These are phyloP conservation scores for Eucriotettix oculatus DNA, from an alignment of 2,888 invertebrate genomes.

Conservation along the genomic window DNA sequence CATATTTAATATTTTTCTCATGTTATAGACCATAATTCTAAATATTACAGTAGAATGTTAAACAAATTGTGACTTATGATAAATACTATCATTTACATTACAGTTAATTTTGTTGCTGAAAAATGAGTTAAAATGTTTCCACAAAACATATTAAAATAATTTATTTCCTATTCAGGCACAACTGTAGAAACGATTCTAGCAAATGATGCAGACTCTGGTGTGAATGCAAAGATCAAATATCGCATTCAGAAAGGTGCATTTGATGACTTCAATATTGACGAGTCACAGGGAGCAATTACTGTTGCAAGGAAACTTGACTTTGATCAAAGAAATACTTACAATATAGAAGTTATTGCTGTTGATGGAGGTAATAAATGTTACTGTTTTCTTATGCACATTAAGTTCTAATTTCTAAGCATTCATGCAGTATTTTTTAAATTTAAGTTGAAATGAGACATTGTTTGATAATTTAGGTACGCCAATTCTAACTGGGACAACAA, in stretches of 20 bases:
- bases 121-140: no score
- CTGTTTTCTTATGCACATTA: conserved; percentile 5
- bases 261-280: conserved; percentile 70
- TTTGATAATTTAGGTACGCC: conserved; percentile 43
- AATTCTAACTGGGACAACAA: conserved; percentile 62
- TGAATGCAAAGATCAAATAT: conserved; percentile 67
- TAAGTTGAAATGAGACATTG: background rate
- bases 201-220: conserved; percentile 69
- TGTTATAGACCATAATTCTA: no score
- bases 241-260: conserved; percentile 69
- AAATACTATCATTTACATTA: no score
- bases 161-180: conserved; percentile 35
- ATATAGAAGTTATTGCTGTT: conserved; percentile 63
- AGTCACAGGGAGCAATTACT: conserved; percentile 53
- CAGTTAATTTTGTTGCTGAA: no score
- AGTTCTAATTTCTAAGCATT: background rate
- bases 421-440: background rate
- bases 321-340: conserved; percentile 61
- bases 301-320: conserved; percentile 68
- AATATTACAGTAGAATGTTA: no score
- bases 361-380: conserved; percentile 41
- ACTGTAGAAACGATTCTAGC: conserved; percentile 59
- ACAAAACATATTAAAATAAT: background rate
- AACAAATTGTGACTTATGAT: no score
- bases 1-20: no score